Percentiles rank a stretch among this genome's conserved stretches.
Evolutionary conservation across 2,888 invertebrate genomes (phyloP).

Genomic region (Agonum fuliginosum): DNA sequence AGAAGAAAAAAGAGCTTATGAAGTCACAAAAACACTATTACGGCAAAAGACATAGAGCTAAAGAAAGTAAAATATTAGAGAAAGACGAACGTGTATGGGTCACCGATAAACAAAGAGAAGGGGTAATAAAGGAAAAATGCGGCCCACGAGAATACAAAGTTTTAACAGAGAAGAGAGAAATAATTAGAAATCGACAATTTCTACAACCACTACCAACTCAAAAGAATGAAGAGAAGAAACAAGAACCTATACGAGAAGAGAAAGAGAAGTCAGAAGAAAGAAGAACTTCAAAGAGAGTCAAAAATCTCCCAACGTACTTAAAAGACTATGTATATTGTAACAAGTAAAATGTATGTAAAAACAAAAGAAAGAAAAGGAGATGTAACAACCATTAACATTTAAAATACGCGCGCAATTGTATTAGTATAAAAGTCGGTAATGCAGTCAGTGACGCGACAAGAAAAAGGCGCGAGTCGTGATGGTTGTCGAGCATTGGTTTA

Average conservation of each 20-base stretch:
- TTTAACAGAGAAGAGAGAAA: background rate
- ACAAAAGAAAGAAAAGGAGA: background rate
- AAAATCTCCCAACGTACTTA: background rate
- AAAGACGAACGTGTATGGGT: conserved; percentile 3
- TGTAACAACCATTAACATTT: no score
- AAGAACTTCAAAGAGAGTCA: background rate
- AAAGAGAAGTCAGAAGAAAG: background rate
- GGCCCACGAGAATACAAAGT: background rate
- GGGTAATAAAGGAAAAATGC: background rate
- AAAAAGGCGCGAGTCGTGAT: no score
- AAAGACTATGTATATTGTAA: background rate
- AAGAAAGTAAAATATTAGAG: background rate
- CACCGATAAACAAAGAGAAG: background rate
- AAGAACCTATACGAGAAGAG: background rate
- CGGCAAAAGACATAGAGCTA: conserved; percentile 3
- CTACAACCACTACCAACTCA: background rate
- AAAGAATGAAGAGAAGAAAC: background rate
- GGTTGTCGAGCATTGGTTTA: no score
- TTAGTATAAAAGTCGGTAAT: no score
- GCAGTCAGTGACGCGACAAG: no score
- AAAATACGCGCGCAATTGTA: no score
- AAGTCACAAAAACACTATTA: no score
- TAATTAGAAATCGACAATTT: background rate
- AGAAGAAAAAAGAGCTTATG: background rate
- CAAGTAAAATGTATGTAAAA: background rate